phyloP scores from a whole-genome alignment of 2,888 invertebrate genomes.

The Pecten maximus region DNA sequence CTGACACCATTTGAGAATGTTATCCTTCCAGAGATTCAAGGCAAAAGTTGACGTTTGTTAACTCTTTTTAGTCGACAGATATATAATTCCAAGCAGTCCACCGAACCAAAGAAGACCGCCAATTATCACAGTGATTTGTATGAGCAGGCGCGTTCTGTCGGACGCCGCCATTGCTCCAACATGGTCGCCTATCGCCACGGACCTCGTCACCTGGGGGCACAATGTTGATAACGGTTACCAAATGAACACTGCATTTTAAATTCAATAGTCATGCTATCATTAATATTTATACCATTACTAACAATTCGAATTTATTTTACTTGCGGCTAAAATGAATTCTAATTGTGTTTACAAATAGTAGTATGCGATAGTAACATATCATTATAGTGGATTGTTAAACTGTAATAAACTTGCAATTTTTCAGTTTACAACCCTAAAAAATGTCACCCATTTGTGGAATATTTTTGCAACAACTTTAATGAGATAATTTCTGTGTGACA shows the following conservation, averaged over 20 bases:
- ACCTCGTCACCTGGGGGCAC: constrained; percentile 42
- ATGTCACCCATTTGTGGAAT: too few species aligned
- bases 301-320: background rate
- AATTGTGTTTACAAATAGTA: too few species aligned
- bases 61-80: background rate
- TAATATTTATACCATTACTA: background rate
- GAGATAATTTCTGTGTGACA: too few species aligned
- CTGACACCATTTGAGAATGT: background rate
- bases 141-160: constrained; percentile 45
- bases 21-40: background rate
- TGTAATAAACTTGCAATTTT: too few species aligned
- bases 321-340: background rate
- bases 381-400: too few species aligned
- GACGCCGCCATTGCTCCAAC: constrained; percentile 41
- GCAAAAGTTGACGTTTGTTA: background rate
- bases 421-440: too few species aligned
- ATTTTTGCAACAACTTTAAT: too few species aligned
- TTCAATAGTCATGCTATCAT: background rate
- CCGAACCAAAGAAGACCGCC: constrained; percentile 52
- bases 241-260: background rate
- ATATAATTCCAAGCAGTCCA: constrained; percentile 43
- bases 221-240: background rate
- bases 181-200: constrained; percentile 39
- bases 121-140: constrained; percentile 47
- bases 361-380: too few species aligned